A percentile compares a stretch with the other conserved stretches of the same genome.
Evolutionary conservation across 2,113 vertebrate genomes (phyloP).

Genomic region (Cygnus buccinator): DNA sequence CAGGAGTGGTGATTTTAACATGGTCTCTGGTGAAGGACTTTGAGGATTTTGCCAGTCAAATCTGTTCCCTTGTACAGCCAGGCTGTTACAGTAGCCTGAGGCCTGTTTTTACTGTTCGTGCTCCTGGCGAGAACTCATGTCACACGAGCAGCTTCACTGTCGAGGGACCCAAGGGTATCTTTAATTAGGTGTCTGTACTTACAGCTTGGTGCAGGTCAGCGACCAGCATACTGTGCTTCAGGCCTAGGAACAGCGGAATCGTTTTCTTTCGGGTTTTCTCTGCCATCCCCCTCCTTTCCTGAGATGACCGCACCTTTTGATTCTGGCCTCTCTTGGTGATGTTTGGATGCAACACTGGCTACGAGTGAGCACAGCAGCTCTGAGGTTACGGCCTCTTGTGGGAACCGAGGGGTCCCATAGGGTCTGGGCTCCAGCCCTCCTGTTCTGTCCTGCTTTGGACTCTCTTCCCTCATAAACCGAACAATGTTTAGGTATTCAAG

Average conservation of each 20-base stretch:
- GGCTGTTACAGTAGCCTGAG: background rate
- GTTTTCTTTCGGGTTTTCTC: background rate
- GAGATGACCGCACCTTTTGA: background rate
- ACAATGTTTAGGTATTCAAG: fast-evolving
- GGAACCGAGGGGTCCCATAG: fast-evolving
- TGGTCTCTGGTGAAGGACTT: fast-evolving
- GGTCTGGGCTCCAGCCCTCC: background rate
- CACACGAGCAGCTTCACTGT: fast-evolving
- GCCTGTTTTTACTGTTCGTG: fast-evolving
- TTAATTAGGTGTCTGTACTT: fast-evolving
- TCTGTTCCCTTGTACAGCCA: background rate
- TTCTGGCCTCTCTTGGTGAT: background rate
- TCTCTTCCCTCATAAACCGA: fast-evolving
- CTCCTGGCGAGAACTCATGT: background rate
- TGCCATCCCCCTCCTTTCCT: background rate
- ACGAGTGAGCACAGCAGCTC: background rate
- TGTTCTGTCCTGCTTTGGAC: background rate
- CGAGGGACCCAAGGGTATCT: too few relatives aligned
- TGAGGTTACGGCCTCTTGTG: background rate
- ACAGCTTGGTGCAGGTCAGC: too few relatives aligned
- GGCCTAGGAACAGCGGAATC: fast-evolving
- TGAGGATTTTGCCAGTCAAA: fast-evolving
- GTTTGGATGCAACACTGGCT: fast-evolving
- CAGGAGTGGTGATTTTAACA: fast-evolving
- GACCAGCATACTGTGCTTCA: background rate